Percentiles rank a stretch among this genome's conserved stretches.
Conservation (phyloP, 2,113 vertebrate genomes). For the Platysternon megacephalum region DNA sequence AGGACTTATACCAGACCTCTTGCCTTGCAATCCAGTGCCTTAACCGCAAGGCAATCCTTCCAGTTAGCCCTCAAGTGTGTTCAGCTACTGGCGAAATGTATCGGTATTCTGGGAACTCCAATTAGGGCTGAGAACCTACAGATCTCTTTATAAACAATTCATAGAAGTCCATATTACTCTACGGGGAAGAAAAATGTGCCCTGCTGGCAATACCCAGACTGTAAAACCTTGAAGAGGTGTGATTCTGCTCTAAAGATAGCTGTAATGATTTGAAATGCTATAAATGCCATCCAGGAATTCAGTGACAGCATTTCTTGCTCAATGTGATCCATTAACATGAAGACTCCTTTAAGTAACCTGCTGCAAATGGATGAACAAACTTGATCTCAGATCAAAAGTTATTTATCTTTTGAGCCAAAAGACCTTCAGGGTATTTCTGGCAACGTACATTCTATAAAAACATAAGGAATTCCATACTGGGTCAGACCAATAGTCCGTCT, state of each 20-base stretch:
- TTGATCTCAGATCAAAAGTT: not conserved
- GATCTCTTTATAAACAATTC: not conserved
- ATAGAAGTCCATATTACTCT: not conserved
- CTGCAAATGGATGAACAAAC: not conserved
- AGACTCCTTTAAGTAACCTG: not conserved
- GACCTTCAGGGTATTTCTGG: not conserved
- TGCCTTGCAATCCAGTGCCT: not conserved
- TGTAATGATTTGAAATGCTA: not conserved
- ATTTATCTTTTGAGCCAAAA: not conserved
- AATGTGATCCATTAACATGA: fast-evolving
- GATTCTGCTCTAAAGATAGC: not conserved
- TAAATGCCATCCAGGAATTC: not conserved
- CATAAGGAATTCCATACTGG: too few species aligned
- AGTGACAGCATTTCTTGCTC: not conserved
- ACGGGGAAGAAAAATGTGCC: not conserved
- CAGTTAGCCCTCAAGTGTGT: not conserved
- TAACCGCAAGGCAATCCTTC: not conserved
- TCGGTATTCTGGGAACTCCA: not conserved
- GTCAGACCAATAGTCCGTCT: too few species aligned
- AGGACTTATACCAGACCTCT: not conserved
- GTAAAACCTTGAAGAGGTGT: not conserved
- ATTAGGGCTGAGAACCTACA: not conserved
- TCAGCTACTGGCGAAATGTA: not conserved
- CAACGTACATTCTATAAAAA: too few species aligned
- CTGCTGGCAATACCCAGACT: not conserved